A percentile compares a stretch with the other conserved stretches of the same genome.
Conservation (phyloP, 2,888 invertebrate genomes). For the Cantharis rustica region DNA sequence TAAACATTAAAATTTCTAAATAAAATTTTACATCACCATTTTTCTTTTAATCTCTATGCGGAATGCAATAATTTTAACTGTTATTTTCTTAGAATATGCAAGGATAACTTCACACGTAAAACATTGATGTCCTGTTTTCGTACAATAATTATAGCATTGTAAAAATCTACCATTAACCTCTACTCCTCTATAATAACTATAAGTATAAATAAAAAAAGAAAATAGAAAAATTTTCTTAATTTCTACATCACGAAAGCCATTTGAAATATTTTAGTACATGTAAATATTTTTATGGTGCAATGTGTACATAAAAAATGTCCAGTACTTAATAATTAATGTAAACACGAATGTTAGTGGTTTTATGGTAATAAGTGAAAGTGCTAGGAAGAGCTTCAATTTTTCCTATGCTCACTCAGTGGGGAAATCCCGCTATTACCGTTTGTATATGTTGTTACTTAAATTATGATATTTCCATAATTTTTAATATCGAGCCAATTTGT, state of each 20-base stretch:
- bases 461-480: no score
- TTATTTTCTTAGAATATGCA: neutral
- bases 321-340: neutral
- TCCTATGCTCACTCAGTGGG: neutral
- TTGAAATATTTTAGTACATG: neutral
- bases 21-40: neutral
- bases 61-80: neutral
- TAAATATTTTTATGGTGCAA: neutral
- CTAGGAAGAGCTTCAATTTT: conserved; percentile 8
- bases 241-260: neutral
- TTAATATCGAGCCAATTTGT: no score
- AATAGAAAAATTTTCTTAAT: neutral
- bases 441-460: no score
- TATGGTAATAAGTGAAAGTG: conserved; percentile 13
- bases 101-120: neutral
- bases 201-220: no score
- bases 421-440: neutral
- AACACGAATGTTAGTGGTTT: neutral
- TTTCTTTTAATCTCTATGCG: neutral
- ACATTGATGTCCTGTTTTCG: neutral
- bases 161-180: no score
- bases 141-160: neutral
- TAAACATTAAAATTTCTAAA: neutral
- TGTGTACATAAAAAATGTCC: neutral
- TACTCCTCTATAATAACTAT: no score